Evolutionary conservation across 2,888 invertebrate genomes (phyloP), one percentile per base, ranked within the genome.

Genomic region (Machimus rusticus): DNA sequence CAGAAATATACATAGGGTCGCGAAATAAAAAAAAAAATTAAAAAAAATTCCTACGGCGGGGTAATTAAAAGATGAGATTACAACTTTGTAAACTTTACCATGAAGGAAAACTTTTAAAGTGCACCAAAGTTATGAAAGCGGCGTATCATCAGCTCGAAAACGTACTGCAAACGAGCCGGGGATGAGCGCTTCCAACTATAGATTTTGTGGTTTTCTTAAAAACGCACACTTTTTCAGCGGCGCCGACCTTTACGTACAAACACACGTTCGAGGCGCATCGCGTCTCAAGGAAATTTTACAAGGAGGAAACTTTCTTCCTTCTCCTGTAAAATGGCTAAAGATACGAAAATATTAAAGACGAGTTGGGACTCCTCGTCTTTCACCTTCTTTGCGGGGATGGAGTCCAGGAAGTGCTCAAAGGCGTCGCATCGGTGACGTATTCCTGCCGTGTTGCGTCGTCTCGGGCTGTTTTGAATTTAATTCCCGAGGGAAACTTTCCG

Each of bases 21-120:
- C 66, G 66, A 8, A 23, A 23, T 37, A 43, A 51, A 74, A 43
- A 43, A 43, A 43, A 46, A 74, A 31, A 34, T n/a, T 5, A 39
- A 39, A 84, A 84, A 84, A 74, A 39, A 9, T 66, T 28, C 28
- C 66, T 28, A 85, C 39, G 74, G 34, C 19, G 77, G 78, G 77
- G 76, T 78, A 86, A 78, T 86, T 86, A 87, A 87, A 87, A 87
- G 87, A 87, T 87, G 87, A 87, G 84, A 87, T 87, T 87, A 82
- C 87, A 87, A 87, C 37, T 82, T 76, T 82, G 82, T 77, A 87
- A 87, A 87, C 55, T 87, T 87, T 87, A 82, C 82, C 82, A 51
- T 82, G 51, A 51, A 82, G 34, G 82, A 82, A 82, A 34, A 66
- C 66, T 82, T 82, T 37, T 55, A 82, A 82, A 82, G 82, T 82